A percentile compares a stretch with the other conserved stretches of the same genome.
Conservation (phyloP, 2,888 invertebrate species). For the Unio pictorum region DNA sequence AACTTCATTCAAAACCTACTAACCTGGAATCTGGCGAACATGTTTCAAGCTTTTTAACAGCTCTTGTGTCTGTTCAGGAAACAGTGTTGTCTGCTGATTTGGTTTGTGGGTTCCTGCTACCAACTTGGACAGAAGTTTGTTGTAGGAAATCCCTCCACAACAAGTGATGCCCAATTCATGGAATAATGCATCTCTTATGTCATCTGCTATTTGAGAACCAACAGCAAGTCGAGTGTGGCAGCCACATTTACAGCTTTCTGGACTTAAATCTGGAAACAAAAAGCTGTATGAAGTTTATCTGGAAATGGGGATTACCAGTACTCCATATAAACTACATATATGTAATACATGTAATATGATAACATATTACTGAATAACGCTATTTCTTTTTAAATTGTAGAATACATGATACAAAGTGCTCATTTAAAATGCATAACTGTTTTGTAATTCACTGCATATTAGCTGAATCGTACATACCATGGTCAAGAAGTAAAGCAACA, state of each 20-base stretch:
- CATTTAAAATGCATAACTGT: too few species aligned
- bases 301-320: background rate
- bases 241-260: conserved; percentile 79
- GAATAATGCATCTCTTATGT: conserved; percentile 81
- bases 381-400: too few species aligned
- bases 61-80: conserved; percentile 79
- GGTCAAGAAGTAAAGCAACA: too few species aligned
- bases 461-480: too few species aligned
- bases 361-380: background rate
- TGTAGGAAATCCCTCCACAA: conserved; percentile 88
- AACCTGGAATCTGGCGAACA: conserved; percentile 52
- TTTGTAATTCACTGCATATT: too few species aligned
- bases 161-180: conserved; percentile 82
- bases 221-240: conserved; percentile 80
- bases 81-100: conserved; percentile 85
- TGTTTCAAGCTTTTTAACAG: conserved; percentile 78
- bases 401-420: too few species aligned
- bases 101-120: conserved; percentile 75
- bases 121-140: conserved; percentile 87
- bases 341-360: background rate
- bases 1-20: background rate
- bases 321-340: background rate
- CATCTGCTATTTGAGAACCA: conserved; percentile 83
- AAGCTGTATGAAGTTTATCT: background rate
- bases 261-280: background rate